Evolutionary conservation across 2,797 vertebrate species (phyloP).

Genomic region (Helarctos malayanus): DNA sequence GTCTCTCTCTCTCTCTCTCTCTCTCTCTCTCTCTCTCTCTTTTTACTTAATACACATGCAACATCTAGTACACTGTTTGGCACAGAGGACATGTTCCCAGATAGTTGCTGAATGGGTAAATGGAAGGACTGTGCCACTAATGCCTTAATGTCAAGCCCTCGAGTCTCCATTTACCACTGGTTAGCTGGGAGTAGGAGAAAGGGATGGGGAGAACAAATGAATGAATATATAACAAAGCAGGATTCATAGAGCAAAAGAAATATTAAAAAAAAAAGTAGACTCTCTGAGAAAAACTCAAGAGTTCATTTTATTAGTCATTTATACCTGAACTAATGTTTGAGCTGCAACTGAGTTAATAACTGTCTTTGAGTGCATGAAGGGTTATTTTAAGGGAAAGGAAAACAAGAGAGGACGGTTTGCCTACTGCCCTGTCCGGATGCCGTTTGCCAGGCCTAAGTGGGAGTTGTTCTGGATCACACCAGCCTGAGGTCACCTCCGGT

Average conservation of each 20-base stretch:
- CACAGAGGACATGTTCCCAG: not conserved
- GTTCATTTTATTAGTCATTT: not conserved
- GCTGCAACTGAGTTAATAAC: slow-evolving; percentile 24
- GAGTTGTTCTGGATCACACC: not conserved
- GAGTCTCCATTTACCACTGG: not conserved
- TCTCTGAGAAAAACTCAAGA: not conserved
- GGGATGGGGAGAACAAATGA: not conserved
- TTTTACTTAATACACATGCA: not conserved
- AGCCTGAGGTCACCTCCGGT: slow-evolving; percentile 36
- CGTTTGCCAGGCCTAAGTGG: not conserved
- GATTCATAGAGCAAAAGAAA: not conserved
- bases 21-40: too few species aligned
- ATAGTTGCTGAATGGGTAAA: not conserved
- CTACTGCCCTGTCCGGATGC: not conserved
- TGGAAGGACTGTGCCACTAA: not conserved
- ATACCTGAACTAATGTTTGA: not conserved
- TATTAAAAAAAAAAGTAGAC: not conserved
- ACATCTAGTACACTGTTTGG: not conserved
- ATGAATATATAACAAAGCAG: not conserved
- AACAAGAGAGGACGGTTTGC: slow-evolving; percentile 55
- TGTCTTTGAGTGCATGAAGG: not conserved
- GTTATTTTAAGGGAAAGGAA: slow-evolving; percentile 20
- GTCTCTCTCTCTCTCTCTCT: not conserved
- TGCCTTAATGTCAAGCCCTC: not conserved
- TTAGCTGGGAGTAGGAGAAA: not conserved